phyloP scores from a whole-genome alignment of 2,888 invertebrate species.

The Anthophora plumipes region DNA sequence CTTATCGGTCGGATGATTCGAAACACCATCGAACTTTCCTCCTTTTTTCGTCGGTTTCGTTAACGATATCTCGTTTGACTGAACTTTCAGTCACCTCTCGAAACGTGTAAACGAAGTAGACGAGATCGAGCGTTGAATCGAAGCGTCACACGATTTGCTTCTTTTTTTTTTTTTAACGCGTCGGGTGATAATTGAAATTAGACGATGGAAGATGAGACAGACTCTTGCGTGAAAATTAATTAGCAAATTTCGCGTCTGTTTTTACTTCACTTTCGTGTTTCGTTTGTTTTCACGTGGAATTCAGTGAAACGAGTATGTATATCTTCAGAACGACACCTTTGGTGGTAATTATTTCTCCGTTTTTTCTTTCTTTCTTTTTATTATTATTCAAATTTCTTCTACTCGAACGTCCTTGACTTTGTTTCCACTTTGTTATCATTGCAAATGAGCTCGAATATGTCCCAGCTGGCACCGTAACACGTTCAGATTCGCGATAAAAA shows the following conservation, averaged over 20 bases:
- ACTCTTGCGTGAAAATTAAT: conserved; percentile 20
- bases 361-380: too few relatives aligned
- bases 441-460: conserved; percentile 37
- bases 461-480: neutral
- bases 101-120: neutral
- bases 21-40: neutral
- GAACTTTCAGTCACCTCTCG: neutral
- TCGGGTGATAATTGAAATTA: conserved; percentile 14
- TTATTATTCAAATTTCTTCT: neutral
- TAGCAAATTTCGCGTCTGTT: neutral
- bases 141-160: neutral
- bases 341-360: neutral
- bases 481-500: conserved; percentile 35
- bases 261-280: too few relatives aligned
- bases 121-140: neutral
- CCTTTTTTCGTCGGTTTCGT: neutral
- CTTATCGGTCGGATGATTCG: neutral
- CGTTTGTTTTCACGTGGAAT: neutral
- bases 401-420: conserved; percentile 37
- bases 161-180: neutral
- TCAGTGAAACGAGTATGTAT: neutral
- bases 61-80: conserved; percentile 9
- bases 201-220: neutral
- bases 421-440: conserved; percentile 40
- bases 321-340: neutral